phyloP scores from a whole-genome alignment of 64 coral and sea anemone genomes.

The Trachythela sp. region DNA sequence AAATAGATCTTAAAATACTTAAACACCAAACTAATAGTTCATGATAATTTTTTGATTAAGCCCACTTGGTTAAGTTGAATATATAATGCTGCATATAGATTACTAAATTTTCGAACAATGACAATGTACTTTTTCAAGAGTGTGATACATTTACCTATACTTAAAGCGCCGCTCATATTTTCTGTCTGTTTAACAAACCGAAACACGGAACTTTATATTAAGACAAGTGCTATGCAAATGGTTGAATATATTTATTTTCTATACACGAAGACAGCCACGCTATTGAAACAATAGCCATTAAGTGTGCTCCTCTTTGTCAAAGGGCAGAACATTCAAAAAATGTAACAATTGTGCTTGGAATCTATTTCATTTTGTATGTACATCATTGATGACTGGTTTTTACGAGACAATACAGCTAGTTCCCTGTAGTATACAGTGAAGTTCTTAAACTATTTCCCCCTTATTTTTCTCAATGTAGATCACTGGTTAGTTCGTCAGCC shows the following conservation, averaged over 20 bases:
- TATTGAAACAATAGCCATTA: neutral
- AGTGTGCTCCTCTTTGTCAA: neutral
- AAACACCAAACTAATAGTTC: constrained; percentile 5
- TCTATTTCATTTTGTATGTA: neutral
- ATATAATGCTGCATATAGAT: neutral
- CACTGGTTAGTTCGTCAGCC: constrained; percentile 9
- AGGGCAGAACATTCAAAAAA: neutral
- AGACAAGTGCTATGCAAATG: neutral
- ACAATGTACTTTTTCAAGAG: neutral
- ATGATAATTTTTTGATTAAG: neutral
- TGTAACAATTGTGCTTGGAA: neutral
- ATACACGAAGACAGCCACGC: neutral
- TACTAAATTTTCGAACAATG: neutral
- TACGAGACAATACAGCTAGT: neutral
- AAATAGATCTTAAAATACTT: neutral
- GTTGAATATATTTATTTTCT: neutral
- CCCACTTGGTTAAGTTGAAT: constrained; percentile 12
- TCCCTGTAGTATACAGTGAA: neutral
- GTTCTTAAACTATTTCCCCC: neutral
- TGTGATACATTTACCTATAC: neutral
- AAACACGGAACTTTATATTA: neutral
- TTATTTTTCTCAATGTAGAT: neutral
- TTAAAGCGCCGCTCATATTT: neutral
- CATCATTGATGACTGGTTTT: neutral
- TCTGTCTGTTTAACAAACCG: neutral